These are phyloP conservation scores for Melanocharis versteri DNA, from an alignment of 2,113 vertebrate species.

Conservation along the genomic window DNA sequence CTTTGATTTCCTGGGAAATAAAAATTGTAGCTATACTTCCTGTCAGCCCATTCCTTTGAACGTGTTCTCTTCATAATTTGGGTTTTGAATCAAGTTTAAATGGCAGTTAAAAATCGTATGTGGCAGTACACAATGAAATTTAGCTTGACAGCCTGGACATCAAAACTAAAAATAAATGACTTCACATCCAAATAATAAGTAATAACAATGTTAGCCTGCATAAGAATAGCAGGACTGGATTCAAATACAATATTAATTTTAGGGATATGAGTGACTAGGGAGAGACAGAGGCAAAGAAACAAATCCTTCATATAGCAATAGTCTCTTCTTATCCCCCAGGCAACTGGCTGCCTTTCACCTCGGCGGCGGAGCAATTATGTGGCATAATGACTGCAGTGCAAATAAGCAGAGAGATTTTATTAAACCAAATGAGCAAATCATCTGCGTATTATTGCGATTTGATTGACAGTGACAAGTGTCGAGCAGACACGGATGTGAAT, in stretches of 20 bases:
- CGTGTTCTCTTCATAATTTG: constrained; percentile 78
- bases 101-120: constrained; percentile 94
- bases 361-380: constrained; percentile 91
- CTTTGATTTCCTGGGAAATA: constrained; percentile 82
- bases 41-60: constrained; percentile 80
- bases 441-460: constrained; percentile 96
- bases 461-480: constrained; percentile 99
- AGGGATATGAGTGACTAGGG: constrained; percentile 93
- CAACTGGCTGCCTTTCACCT: constrained; percentile 91
- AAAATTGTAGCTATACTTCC: constrained; percentile 70
- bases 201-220: constrained; percentile 98
- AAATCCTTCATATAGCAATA: constrained; percentile 91
- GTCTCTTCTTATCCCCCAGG: constrained; percentile 94
- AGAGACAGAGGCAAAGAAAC: constrained; percentile 84
- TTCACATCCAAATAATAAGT: constrained; percentile 94
- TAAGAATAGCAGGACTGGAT: constrained; percentile 89
- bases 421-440: constrained; percentile 99
- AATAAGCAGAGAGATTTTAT: constrained; percentile 99
- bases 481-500: constrained; percentile 84
- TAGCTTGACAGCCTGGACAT: constrained; percentile 87
- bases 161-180: constrained; percentile 93
- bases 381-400: constrained; percentile 96
- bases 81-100: constrained; percentile 88
- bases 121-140: constrained; percentile 88
- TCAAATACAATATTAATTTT: constrained; percentile 99